These are phyloP conservation scores for Monomorium pharaonis DNA, from an alignment of 1,140 invertebrate genomes.

Conservation along the genomic window DNA sequence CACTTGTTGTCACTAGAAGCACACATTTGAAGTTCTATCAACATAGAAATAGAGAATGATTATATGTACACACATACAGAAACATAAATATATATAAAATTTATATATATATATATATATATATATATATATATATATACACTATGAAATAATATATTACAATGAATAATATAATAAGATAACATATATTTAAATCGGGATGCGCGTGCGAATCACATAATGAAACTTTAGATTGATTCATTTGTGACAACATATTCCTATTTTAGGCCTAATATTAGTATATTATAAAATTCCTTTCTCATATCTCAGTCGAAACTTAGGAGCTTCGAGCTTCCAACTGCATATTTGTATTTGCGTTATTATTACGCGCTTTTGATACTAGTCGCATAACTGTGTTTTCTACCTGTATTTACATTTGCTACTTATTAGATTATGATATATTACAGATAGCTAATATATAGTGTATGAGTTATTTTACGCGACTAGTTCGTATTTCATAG, in stretches of 20 bases:
- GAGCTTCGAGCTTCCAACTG: conserved; percentile 49
- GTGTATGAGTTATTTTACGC: not conserved
- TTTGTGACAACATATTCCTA: conserved; percentile 72
- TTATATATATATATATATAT: conserved; percentile 59
- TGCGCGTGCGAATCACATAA: conserved; percentile 15
- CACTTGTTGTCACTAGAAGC: conserved; percentile 74
- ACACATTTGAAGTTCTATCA: conserved; percentile 72
- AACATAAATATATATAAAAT: conserved; percentile 46
- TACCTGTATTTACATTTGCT: conserved; percentile 54
- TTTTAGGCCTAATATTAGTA: conserved; percentile 71
- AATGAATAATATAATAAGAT: too few species aligned
- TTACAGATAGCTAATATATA: conserved; percentile 32
- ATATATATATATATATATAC: conserved; percentile 57
- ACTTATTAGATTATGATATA: conserved; percentile 37
- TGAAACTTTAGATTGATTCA: conserved; percentile 67
- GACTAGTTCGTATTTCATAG: conserved; percentile 51
- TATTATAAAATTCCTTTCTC: conserved; percentile 43
- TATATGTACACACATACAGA: conserved; percentile 55
- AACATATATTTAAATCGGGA: conserved; percentile 40
- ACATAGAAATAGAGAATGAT: conserved; percentile 62
- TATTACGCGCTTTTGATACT: conserved; percentile 71
- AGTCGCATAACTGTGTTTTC: conserved; percentile 75
- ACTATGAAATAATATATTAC: too few species aligned
- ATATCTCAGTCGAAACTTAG: conserved; percentile 37
- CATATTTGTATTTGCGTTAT: conserved; percentile 58